Percentiles rank a stretch among this genome's conserved stretches.
These are phyloP conservation scores for Neuroterus valhalla DNA, from an alignment of 1,140 invertebrate species.

Conservation along the genomic window DNA sequence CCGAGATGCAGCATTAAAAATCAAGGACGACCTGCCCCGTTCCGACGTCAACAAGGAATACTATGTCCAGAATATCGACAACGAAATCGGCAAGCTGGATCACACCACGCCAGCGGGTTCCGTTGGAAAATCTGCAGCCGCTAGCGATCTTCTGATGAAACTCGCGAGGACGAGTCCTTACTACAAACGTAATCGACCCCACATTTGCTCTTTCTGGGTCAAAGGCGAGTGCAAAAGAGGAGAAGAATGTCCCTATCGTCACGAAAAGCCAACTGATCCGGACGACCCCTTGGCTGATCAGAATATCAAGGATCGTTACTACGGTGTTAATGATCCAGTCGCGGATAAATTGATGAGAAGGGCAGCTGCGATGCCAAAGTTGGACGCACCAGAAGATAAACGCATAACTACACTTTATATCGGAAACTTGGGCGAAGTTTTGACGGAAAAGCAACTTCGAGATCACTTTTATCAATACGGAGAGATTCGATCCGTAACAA, in stretches of 20 bases:
- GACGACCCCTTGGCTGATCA: conserved; percentile 99
- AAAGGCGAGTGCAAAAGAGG: conserved; percentile 99
- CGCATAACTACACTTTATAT: conserved; percentile 98
- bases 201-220: conserved; percentile 99
- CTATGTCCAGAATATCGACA: conserved; percentile 96
- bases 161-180: conserved; percentile 98
- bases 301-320: conserved; percentile 99
- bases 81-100: conserved; percentile 80
- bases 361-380: conserved; percentile 94
- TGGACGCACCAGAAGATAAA: conserved; percentile 96
- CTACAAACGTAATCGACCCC: conserved; percentile 98
- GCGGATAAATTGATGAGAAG: conserved; percentile 97
- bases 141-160: conserved; percentile 93
- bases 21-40: conserved; percentile 95
- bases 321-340: conserved; percentile 99
- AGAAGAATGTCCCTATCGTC: conserved; percentile 99
- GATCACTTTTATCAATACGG: conserved; percentile 99
- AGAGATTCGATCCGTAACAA: conserved; percentile 95
- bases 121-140: conserved; percentile 83
- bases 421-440: conserved; percentile 91
- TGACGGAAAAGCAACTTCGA: conserved; percentile 92
- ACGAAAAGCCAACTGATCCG: conserved; percentile 99
- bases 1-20: conserved; percentile 94
- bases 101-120: conserved; percentile 80
- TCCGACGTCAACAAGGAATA: conserved; percentile 99